phyloP scores from a whole-genome alignment of 2,888 invertebrate genomes.

The Thelaira solivaga region DNA sequence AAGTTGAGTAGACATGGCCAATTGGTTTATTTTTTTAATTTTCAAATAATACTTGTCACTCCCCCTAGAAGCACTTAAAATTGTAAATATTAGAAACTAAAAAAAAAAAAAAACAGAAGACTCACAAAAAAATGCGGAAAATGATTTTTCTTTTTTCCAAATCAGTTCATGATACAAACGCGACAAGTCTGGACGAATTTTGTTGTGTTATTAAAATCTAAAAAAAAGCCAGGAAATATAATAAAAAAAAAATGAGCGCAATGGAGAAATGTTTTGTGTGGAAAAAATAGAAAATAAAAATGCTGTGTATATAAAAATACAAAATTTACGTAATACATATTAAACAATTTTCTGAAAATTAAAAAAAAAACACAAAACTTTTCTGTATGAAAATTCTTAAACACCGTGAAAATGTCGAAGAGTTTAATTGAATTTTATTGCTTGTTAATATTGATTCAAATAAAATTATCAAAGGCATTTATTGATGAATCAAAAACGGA shows the following conservation, averaged over 20 bases:
- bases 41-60: too few species aligned
- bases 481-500: conserved; percentile 63
- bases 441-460: conserved; percentile 39
- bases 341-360: neutral
- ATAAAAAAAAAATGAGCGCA: conserved; percentile 34
- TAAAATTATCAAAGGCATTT: conserved; percentile 44
- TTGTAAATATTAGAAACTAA: conserved; percentile 26
- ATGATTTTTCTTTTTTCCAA: conserved; percentile 36
- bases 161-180: conserved; percentile 56
- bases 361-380: conserved; percentile 11
- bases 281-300: conserved; percentile 31
- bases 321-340: conserved; percentile 54
- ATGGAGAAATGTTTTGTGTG: conserved; percentile 40
- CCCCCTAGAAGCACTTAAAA: conserved; percentile 43
- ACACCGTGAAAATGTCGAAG: conserved; percentile 26
- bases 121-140: conserved; percentile 56
- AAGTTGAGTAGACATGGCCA: too few species aligned
- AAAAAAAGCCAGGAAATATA: conserved; percentile 23
- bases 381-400: conserved; percentile 14
- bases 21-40: too few species aligned
- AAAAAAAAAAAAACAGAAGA: conserved; percentile 29
- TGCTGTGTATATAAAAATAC: conserved; percentile 24
- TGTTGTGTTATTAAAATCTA: conserved; percentile 50
- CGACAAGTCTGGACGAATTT: conserved; percentile 55
- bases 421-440: conserved; percentile 47